Evolutionary conservation across 2,888 invertebrate species (phyloP).

Genomic region (Calameuta idolon): DNA sequence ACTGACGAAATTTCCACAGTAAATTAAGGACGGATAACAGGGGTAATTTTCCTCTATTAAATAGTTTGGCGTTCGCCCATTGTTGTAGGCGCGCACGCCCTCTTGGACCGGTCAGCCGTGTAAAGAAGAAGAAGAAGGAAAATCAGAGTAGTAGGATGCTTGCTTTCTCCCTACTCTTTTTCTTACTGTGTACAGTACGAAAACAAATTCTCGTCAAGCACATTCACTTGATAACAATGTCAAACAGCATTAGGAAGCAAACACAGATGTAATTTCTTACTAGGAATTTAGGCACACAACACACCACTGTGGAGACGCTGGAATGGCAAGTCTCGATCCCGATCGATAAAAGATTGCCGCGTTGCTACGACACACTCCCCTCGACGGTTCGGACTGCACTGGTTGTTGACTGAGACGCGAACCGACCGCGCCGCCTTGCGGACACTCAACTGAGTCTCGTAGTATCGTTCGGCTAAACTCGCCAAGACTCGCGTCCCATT

Average conservation of each 20-base stretch:
- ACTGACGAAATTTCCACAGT: background rate
- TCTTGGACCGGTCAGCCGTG: constrained; percentile 18
- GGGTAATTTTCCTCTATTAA: constrained; percentile 30
- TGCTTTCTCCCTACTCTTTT: background rate
- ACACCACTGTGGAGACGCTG: background rate
- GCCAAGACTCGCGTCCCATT: background rate
- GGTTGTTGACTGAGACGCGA: background rate
- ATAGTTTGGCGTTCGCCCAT: constrained; percentile 50
- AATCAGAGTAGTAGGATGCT: background rate
- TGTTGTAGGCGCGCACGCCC: constrained; percentile 50
- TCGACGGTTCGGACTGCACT: background rate
- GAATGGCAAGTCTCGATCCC: background rate
- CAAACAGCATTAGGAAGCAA: background rate
- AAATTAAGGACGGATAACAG: background rate
- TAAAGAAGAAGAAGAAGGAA: background rate
- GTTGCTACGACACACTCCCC: background rate
- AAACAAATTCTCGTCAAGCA: background rate
- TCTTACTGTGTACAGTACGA: background rate
- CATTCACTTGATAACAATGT: background rate
- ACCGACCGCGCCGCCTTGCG: background rate
- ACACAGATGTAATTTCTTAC: background rate
- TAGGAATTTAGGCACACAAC: background rate
- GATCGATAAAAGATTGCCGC: background rate
- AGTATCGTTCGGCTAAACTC: background rate
- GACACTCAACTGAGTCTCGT: background rate